Conservation (phyloP, 2,888 invertebrate species). For the Andrena fulva region DNA sequence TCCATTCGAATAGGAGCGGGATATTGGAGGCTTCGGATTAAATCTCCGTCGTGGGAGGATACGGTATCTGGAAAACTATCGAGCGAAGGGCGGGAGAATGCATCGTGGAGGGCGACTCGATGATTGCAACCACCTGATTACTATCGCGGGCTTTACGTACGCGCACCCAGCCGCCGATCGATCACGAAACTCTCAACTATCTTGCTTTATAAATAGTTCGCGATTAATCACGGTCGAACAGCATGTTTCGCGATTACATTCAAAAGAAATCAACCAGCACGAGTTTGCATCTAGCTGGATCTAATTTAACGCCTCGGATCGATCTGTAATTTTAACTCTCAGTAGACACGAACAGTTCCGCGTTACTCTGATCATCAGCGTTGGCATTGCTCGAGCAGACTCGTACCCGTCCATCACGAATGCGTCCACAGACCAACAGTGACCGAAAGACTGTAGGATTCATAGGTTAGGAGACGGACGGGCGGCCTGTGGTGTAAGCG, state of each 20-base stretch:
- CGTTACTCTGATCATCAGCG: not conserved
- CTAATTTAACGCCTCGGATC: too few relatives aligned
- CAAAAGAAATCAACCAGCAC: not conserved
- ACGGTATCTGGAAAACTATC: not conserved
- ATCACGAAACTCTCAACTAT: not conserved
- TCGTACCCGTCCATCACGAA: not conserved
- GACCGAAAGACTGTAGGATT: too few relatives aligned
- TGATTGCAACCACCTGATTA: slow-evolving; percentile 29
- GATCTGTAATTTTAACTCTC: not conserved
- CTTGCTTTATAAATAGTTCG: slow-evolving; percentile 17
- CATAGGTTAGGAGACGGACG: too few relatives aligned
- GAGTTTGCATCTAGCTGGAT: not conserved
- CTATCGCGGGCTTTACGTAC: slow-evolving; percentile 21
- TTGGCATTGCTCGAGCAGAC: not conserved
- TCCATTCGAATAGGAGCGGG: not conserved
- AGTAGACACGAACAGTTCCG: not conserved
- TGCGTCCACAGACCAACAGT: too few relatives aligned
- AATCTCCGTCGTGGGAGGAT: not conserved
- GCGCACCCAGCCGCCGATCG: slow-evolving; percentile 27
- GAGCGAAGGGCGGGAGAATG: not conserved
- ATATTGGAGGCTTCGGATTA: not conserved
- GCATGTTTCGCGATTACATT: slow-evolving; percentile 1
- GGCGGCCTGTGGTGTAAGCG: too few relatives aligned
- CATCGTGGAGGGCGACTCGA: not conserved
- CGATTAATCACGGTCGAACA: not conserved